These are phyloP conservation scores for Saturnia pavonia DNA, from an alignment of 2,888 invertebrate genomes.

Conservation along the genomic window DNA sequence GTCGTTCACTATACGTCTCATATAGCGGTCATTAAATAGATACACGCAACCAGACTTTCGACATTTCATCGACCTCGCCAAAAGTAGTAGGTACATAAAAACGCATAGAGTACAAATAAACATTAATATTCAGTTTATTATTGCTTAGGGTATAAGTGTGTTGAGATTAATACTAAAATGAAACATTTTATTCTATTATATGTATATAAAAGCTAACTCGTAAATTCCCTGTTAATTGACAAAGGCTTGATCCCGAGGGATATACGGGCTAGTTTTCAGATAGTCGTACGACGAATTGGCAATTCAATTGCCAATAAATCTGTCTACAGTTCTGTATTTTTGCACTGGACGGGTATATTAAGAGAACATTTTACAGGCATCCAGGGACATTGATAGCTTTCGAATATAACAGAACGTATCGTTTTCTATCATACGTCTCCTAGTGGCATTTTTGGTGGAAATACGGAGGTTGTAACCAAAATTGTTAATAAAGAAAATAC, in stretches of 20 bases:
- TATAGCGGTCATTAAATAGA: too few relatives aligned
- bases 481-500: too few relatives aligned
- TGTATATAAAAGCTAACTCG: not conserved
- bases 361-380: not conserved
- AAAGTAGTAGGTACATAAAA: too few relatives aligned
- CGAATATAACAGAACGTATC: not conserved
- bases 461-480: not conserved
- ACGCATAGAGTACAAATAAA: too few relatives aligned
- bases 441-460: too few relatives aligned
- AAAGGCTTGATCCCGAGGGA: not conserved
- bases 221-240: not conserved
- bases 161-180: not conserved
- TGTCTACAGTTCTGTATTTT: not conserved
- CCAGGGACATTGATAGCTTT: not conserved
- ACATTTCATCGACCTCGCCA: too few relatives aligned
- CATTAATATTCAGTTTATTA: too few relatives aligned
- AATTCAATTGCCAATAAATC: not conserved
- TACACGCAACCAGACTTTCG: too few relatives aligned
- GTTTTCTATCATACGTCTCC: not conserved
- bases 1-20: too few relatives aligned
- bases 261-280: not conserved
- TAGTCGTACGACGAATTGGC: not conserved
- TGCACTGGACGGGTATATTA: not conserved
- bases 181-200: not conserved
- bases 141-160: too few relatives aligned